Base-by-base conservation (phyloP, 2,113 vertebrate genomes). In the Periophthalmodon schlosseri region DNA sequence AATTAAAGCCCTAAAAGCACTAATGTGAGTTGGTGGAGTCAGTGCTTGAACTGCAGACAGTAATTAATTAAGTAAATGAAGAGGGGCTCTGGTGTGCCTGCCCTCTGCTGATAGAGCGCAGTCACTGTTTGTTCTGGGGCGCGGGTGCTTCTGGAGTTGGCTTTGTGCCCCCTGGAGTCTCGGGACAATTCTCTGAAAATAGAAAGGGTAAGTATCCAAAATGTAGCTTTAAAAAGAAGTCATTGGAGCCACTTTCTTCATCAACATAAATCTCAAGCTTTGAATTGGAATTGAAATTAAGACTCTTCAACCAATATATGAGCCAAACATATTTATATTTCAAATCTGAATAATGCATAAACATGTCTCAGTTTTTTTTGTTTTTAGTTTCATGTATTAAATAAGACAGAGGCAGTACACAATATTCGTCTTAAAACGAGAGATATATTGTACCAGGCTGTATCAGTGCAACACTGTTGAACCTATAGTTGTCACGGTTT, bases 31-130 rank as follows among this genome's bases (percentile, higher is more conserved):
- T 66, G 68, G 52, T 66, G 66, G 63, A 76, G 28, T 49, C 68
- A 63, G 70, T 50, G 64, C 74, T 84, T 83, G 58, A 87, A 83
- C 79, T 67, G 75, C 69, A 80, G 76, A 68, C 36, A 47, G 82
- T 79, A 80, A 79, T 86, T 81, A 84, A 88, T 82, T 73, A 79
- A 72, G 76, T 83, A 74, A 84, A 86, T 87, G 72, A 86, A 86
- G 79, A 75, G 67, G 70, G 70, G 73, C 79, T 74, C 77, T 80
- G 21, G 0, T 77, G 75, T 67, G 73, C 64, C 77, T 69, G 81
- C 46, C 70, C 74, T 39, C 44, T 23, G 16, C 64, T 71, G 78
- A 78, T 69, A 44, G 72, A 78, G 70, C n/a, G 69, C 74, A 61
- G 39, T 39, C 70, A 80, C 78, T 65, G 71, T 80, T 80, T 74